Evolutionary conservation across 2,888 invertebrate species (phyloP).

Genomic region (Pherbina coryleti): DNA sequence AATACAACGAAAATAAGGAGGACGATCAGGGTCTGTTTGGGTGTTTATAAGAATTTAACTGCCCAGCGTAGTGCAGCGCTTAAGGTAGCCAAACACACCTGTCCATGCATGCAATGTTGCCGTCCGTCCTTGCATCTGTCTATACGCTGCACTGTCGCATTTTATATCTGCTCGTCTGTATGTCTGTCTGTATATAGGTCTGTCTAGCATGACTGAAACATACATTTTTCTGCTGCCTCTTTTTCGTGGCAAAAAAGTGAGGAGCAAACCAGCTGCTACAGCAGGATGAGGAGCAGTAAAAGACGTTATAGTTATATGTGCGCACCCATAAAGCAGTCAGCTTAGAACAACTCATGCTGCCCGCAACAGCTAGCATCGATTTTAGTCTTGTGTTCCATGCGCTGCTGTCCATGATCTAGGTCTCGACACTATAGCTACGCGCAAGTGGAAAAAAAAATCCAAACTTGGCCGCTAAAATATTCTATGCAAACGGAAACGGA

Average conservation of each 20-base stretch:
- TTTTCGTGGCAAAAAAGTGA: neutral
- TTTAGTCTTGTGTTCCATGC: neutral
- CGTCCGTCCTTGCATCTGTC: neutral
- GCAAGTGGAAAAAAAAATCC: neutral
- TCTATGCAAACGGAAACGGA: constrained; percentile 28
- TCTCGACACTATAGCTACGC: neutral
- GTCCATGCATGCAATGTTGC: constrained; percentile 18
- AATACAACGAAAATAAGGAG: neutral
- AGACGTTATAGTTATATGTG: too few relatives aligned
- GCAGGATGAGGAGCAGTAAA: too few relatives aligned
- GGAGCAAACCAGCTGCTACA: neutral
- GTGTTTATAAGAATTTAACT: neutral
- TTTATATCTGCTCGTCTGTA: neutral
- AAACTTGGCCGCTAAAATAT: constrained; percentile 7
- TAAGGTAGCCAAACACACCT: constrained; percentile 16
- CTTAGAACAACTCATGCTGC: too few relatives aligned
- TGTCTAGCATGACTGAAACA: neutral
- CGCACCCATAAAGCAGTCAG: too few relatives aligned
- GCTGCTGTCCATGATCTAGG: constrained; percentile 8
- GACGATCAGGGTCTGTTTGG: neutral
- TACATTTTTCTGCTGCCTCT: constrained; percentile 6
- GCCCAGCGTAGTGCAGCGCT: neutral
- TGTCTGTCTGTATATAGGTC: neutral
- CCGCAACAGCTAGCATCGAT: too few relatives aligned
- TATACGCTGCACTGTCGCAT: neutral